A percentile compares a stretch with the other conserved stretches of the same genome.
phyloP scores from a whole-genome alignment of 2,797 vertebrate genomes.

The Limnodromus scolopaceus region DNA sequence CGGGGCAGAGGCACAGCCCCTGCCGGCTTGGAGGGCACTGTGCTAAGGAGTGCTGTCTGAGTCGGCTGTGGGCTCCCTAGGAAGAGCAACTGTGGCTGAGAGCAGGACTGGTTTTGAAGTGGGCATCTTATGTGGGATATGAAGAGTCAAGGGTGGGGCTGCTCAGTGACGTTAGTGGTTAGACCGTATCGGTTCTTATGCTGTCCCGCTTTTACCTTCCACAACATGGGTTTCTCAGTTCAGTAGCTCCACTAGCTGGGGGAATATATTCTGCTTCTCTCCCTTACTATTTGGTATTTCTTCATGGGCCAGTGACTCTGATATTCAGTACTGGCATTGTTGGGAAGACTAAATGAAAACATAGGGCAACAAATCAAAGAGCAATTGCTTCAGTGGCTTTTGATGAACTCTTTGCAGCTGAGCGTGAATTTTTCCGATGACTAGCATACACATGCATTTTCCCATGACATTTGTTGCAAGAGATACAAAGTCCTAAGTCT shows the following conservation, averaged over 20 bases:
- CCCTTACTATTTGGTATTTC: neutral
- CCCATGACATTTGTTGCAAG: neutral
- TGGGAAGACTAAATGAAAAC: neutral
- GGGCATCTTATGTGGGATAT: neutral
- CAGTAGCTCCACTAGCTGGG: neutral
- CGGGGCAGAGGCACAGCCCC: neutral
- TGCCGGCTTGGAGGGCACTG: neutral
- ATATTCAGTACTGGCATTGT: neutral
- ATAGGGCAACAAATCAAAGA: neutral
- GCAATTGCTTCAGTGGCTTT: neutral
- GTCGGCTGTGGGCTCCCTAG: accelerated
- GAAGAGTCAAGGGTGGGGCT: neutral
- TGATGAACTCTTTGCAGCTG: neutral
- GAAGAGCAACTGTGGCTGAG: neutral
- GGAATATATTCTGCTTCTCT: neutral
- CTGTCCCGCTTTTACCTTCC: neutral
- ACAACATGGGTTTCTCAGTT: neutral
- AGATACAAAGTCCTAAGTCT: neutral
- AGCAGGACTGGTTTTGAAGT: neutral
- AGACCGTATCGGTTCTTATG: accelerated
- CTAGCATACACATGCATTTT: neutral
- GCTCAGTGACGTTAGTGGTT: neutral
- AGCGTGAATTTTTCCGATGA: neutral
- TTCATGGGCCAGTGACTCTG: neutral
- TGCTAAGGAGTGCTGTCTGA: neutral